These are phyloP conservation scores for Eugnorisma glareosa DNA, from an alignment of 2,888 invertebrate genomes.

Conservation along the genomic window DNA sequence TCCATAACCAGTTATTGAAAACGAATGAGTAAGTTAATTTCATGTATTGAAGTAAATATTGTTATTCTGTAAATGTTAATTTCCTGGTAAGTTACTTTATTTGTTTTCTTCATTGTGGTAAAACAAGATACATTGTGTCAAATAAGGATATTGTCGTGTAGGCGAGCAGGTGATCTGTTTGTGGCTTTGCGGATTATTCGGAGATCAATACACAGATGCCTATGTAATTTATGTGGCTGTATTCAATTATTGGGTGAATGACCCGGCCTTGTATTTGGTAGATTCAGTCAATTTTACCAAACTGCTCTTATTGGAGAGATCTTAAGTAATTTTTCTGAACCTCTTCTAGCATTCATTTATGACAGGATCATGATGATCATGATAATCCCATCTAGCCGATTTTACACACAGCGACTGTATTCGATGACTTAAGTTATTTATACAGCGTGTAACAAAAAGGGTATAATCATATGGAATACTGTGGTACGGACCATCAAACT, in stretches of 20 bases:
- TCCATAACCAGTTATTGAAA: not conserved
- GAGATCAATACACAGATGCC: conserved; percentile 15
- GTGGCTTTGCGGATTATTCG: conserved; percentile 30
- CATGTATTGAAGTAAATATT: too few relatives aligned
- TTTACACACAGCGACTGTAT: not conserved
- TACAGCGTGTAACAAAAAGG: too few relatives aligned
- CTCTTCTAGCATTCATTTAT: not conserved
- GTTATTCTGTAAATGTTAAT: too few relatives aligned
- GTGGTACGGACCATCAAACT: too few relatives aligned
- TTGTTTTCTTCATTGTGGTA: not conserved
- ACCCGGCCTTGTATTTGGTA: not conserved
- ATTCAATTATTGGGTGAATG: not conserved
- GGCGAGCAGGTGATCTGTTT: not conserved
- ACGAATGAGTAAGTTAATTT: too few relatives aligned
- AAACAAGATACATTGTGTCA: not conserved
- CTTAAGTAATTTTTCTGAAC: not conserved
- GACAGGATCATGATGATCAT: not conserved
- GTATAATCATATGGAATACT: too few relatives aligned
- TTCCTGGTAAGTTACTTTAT: not conserved
- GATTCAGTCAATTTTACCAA: not conserved
- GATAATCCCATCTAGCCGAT: not conserved
- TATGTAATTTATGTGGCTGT: not conserved
- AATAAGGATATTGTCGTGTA: not conserved
- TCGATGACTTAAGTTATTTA: too few relatives aligned
- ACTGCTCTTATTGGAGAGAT: not conserved